These are phyloP conservation scores for Drosophila sucinea DNA, from an alignment of 1,140 invertebrate genomes.

Conservation along the genomic window DNA sequence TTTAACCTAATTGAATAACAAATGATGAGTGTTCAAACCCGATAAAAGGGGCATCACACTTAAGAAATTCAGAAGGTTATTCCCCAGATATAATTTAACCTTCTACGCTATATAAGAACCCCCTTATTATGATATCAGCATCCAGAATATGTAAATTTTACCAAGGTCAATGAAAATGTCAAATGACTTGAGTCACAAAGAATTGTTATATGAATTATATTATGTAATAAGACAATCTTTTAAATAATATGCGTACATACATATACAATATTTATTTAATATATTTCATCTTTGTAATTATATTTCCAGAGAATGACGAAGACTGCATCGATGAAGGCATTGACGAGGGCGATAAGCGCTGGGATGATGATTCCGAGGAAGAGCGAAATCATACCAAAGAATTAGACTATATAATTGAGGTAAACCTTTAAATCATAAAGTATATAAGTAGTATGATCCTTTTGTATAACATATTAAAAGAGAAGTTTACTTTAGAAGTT, in stretches of 20 bases:
- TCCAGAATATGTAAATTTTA: slow-evolving; percentile 1
- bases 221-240: neutral
- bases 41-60: too few species aligned
- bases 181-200: slow-evolving; percentile 30
- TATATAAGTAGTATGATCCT: too few species aligned
- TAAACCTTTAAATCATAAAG: slow-evolving; percentile 18
- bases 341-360: slow-evolving; percentile 85
- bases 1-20: neutral
- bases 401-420: slow-evolving; percentile 82
- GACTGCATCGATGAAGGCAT: slow-evolving; percentile 95
- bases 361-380: slow-evolving; percentile 85
- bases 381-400: slow-evolving; percentile 81
- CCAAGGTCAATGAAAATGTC: slow-evolving; percentile 19
- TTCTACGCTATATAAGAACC: neutral
- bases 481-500: too few species aligned
- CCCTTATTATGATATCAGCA: slow-evolving; percentile 20
- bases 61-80: neutral
- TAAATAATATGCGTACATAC: neutral
- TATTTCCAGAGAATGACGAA: slow-evolving; percentile 89
- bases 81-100: neutral
- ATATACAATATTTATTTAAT: slow-evolving; percentile 12
- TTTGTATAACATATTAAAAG: too few species aligned
- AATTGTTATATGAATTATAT: slow-evolving; percentile 10
- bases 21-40: neutral
- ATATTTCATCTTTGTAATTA: slow-evolving; percentile 17